phyloP scores from a whole-genome alignment of 2,113 vertebrate genomes.

The Taurulus bubalis region DNA sequence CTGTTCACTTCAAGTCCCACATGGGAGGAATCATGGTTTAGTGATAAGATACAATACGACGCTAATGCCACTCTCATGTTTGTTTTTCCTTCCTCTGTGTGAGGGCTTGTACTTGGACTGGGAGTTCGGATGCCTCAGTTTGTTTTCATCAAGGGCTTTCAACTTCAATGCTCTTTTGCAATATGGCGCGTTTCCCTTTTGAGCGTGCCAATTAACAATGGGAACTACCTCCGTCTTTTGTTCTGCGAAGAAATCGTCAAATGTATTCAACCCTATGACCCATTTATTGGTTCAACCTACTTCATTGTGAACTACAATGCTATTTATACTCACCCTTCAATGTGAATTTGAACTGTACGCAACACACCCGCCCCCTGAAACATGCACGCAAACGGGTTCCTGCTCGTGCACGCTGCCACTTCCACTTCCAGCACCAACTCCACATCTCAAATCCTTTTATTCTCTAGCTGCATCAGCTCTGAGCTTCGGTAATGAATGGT shows the following conservation, averaged over 20 bases:
- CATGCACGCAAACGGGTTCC: not conserved
- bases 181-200: constrained; percentile 23
- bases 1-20: constrained; percentile 14
- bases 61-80: constrained; percentile 36
- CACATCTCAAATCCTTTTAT: constrained; percentile 28
- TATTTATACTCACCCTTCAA: constrained; percentile 29
- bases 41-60: constrained; percentile 41
- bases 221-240: constrained; percentile 27
- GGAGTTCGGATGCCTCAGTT: constrained; percentile 19
- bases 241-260: constrained; percentile 9
- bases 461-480: constrained; percentile 32
- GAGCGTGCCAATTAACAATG: constrained; percentile 32
- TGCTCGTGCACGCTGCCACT: not conserved
- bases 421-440: constrained; percentile 17
- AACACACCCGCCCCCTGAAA: constrained; percentile 11
- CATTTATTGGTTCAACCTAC: constrained; percentile 15
- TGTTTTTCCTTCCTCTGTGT: constrained; percentile 24
- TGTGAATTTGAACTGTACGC: constrained; percentile 25
- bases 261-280: constrained; percentile 37
- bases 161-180: constrained; percentile 38
- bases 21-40: constrained; percentile 11
- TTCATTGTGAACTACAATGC: constrained; percentile 25
- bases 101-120: constrained; percentile 32
- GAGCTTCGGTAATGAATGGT: constrained; percentile 51
- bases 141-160: constrained; percentile 48